phyloP scores from a whole-genome alignment of 2,113 vertebrate species.

The Lontra canadensis region DNA sequence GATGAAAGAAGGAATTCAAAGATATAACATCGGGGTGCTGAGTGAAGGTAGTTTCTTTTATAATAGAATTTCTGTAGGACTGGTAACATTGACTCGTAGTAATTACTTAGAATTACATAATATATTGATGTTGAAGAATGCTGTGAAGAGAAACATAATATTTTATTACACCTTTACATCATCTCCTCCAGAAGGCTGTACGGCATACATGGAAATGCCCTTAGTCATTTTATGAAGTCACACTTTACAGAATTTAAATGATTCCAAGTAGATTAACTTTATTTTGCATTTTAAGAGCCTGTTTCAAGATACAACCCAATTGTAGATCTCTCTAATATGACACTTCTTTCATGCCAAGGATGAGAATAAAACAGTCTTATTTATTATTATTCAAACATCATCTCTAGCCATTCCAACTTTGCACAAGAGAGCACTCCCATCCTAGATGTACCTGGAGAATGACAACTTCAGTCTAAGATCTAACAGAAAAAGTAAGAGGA shows the following conservation, averaged over 20 bases:
- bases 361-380: background rate
- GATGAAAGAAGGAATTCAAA: background rate
- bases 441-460: conserved; percentile 59
- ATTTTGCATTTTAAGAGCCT: conserved; percentile 43
- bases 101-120: conserved; percentile 64
- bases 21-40: background rate
- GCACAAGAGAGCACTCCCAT: conserved; percentile 55
- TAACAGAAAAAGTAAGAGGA: conserved; percentile 62
- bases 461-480: conserved; percentile 69
- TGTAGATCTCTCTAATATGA: background rate
- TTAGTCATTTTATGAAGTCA: conserved; percentile 54
- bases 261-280: conserved; percentile 48
- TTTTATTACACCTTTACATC: conserved; percentile 62
- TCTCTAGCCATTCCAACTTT: conserved; percentile 39
- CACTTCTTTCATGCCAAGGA: background rate
- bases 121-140: conserved; percentile 20
- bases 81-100: conserved; percentile 17
- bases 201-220: conserved; percentile 38
- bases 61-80: background rate
- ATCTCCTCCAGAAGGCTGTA: conserved; percentile 50
- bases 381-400: conserved; percentile 1
- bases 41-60: background rate
- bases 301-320: conserved; percentile 18
- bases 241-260: conserved; percentile 53
- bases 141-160: conserved; percentile 39